Evolutionary conservation across 2,113 vertebrate genomes (phyloP).

Genomic region (Dipodomys merriami): DNA sequence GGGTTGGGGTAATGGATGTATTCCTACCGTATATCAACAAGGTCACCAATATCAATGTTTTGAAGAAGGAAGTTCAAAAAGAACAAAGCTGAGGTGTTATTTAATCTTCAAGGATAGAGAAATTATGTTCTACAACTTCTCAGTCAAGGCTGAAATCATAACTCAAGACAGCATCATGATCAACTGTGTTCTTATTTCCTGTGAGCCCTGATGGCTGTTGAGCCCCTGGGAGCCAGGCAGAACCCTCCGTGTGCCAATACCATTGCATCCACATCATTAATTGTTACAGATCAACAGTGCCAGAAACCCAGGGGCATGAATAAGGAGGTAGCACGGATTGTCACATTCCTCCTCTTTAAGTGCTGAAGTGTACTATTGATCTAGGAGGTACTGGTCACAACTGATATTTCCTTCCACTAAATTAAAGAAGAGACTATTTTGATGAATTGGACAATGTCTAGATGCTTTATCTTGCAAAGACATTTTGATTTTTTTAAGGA

Average conservation of each 20-base stretch:
- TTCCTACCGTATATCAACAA: background rate
- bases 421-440: slow-evolving; percentile 71
- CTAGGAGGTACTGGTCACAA: slow-evolving; percentile 68
- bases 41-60: background rate
- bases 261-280: background rate
- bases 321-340: background rate
- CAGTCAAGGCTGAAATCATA: slow-evolving; percentile 25
- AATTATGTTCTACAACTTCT: slow-evolving; percentile 32
- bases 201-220: background rate
- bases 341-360: slow-evolving; percentile 67
- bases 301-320: background rate
- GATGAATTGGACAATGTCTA: slow-evolving; percentile 73
- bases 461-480: slow-evolving; percentile 73
- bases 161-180: background rate
- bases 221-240: background rate
- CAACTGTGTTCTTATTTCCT: background rate
- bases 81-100: background rate
- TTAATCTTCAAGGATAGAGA: slow-evolving; percentile 20
- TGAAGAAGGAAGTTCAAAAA: background rate
- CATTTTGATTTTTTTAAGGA: slow-evolving; percentile 73
- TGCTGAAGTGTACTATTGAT: slow-evolving; percentile 65
- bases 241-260: background rate
- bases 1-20: background rate
- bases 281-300: background rate
- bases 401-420: slow-evolving; percentile 76